These are phyloP conservation scores for Cotesia chilonis DNA, from an alignment of 1,140 invertebrate species.

Conservation along the genomic window DNA sequence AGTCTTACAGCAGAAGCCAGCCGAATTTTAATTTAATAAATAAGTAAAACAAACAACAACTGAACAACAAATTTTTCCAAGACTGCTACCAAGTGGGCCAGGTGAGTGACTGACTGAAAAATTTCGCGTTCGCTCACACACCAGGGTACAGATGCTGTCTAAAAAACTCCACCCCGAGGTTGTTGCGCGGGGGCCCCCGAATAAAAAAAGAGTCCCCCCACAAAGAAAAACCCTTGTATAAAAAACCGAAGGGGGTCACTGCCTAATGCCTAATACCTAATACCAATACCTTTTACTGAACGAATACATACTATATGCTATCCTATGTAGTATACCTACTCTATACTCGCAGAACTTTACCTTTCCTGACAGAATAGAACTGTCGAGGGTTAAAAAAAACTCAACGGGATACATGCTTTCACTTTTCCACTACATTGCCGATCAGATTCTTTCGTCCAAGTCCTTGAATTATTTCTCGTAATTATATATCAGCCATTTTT, in stretches of 20 bases:
- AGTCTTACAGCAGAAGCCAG: too few relatives aligned
- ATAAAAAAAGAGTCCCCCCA: constrained; percentile 57
- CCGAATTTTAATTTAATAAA: too few relatives aligned
- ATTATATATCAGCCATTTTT: neutral
- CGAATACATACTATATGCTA: too few relatives aligned
- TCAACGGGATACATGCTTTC: neutral
- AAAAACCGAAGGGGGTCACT: constrained; percentile 61
- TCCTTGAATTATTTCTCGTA: neutral
- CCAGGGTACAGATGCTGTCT: constrained; percentile 63
- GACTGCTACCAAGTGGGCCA: constrained; percentile 56
- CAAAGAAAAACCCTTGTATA: constrained; percentile 62
- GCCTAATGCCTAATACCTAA: constrained; percentile 43
- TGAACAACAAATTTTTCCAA: constrained; percentile 2
- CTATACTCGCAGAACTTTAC: neutral
- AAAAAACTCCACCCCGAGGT: constrained; percentile 55
- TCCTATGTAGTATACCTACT: neutral
- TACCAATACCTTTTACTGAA: constrained; percentile 32
- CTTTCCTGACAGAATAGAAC: neutral
- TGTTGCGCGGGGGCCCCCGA: constrained; percentile 47
- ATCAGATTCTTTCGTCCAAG: neutral
- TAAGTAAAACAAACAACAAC: constrained; percentile 2
- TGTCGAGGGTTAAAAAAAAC: constrained; percentile 21
- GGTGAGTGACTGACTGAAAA: constrained; percentile 65
- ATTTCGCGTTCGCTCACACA: constrained; percentile 46
- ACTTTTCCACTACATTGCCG: constrained; percentile 25